Conservation (phyloP, 1,140 invertebrate genomes). For the Drosophila mayri region DNA sequence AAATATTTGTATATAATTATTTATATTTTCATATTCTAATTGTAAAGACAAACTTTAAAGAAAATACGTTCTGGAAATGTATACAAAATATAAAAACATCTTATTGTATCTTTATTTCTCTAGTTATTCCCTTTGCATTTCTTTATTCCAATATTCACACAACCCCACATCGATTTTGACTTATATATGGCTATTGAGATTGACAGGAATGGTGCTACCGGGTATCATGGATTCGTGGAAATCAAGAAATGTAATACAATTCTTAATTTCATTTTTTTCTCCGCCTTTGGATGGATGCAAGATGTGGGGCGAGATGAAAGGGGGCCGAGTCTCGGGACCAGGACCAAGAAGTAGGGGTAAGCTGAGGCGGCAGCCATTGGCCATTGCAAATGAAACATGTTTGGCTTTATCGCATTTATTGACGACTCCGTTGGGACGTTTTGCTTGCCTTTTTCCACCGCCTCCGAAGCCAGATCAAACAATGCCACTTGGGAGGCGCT, state of each 20-base stretch:
- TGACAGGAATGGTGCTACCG: constrained; percentile 15
- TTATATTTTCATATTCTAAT: too few species aligned
- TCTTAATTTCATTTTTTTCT: constrained; percentile 28
- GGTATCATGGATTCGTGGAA: constrained; percentile 34
- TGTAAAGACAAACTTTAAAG: too few species aligned
- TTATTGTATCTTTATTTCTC: too few species aligned
- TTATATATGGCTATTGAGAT: constrained; percentile 27
- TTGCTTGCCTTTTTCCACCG: constrained; percentile 54
- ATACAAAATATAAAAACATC: too few species aligned
- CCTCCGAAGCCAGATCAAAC: constrained; percentile 70
- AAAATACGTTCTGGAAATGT: too few species aligned
- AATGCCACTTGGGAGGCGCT: constrained; percentile 54
- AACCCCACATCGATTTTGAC: constrained; percentile 6
- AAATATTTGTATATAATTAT: too few species aligned
- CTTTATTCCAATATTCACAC: neutral
- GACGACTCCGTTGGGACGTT: constrained; percentile 78
- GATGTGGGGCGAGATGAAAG: constrained; percentile 53
- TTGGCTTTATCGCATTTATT: constrained; percentile 83
- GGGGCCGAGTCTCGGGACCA: neutral
- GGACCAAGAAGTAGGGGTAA: constrained; percentile 13
- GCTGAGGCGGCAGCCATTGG: constrained; percentile 47
- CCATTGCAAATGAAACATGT: constrained; percentile 80
- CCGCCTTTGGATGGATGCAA: constrained; percentile 34
- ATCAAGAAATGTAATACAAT: constrained; percentile 37
- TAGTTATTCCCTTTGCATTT: neutral